A percentile compares a stretch with the other conserved stretches of the same genome.
Evolutionary conservation across 2,113 vertebrate genomes (phyloP).

Genomic region (Malurus melanocephalus): DNA sequence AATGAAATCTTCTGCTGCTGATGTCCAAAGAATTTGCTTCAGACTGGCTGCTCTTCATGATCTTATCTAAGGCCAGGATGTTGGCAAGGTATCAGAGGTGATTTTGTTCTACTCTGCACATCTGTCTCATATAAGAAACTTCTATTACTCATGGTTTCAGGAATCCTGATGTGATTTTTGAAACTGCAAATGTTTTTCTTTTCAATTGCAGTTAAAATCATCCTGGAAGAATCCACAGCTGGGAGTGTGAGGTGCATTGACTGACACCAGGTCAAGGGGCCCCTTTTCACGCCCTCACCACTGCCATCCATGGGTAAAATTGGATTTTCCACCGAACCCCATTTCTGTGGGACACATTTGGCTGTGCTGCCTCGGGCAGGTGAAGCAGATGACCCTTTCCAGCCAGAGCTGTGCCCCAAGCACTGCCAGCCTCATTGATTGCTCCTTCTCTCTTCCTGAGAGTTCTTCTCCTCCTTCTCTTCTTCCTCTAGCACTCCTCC

Average conservation of each 20-base stretch:
- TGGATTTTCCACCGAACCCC: neutral
- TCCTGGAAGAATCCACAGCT: neutral
- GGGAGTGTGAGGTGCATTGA: neutral
- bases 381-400: neutral
- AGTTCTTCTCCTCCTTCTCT: neutral
- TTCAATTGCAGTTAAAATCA: neutral
- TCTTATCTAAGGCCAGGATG: neutral
- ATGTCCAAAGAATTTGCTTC: neutral
- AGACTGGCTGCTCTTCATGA: neutral
- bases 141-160: neutral
- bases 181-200: fast-evolving
- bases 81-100: neutral
- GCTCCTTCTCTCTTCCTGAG: neutral
- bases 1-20: neutral
- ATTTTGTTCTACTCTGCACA: neutral
- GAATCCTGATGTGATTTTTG: neutral
- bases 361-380: neutral
- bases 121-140: neutral
- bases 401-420: neutral
- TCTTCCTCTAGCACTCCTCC: neutral
- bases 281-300: fast-evolving
- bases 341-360: neutral
- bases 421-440: neutral
- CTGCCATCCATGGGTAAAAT: neutral
- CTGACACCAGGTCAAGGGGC: fast-evolving